Evolutionary conservation across 2,113 vertebrate genomes (phyloP).

Genomic region (Rallus limicola): DNA sequence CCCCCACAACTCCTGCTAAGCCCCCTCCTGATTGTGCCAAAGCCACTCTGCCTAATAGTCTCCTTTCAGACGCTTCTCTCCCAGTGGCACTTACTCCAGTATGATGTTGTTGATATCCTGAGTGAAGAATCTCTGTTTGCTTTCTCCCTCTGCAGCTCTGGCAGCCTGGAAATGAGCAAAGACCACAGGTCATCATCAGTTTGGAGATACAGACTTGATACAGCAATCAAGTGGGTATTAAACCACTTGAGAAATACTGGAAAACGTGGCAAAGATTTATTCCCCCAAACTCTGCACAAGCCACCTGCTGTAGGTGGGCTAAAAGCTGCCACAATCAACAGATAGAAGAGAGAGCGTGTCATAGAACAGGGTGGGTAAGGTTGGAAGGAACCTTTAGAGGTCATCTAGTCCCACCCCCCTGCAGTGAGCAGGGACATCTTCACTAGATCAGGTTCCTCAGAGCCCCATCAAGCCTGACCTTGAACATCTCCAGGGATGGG

Average conservation of each 20-base stretch:
- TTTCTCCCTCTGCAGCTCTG: conserved; percentile 85
- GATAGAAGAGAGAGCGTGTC: background rate
- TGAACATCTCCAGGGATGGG: too few species aligned
- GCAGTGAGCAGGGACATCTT: too few species aligned
- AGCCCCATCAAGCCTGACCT: too few species aligned
- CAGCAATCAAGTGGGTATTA: background rate
- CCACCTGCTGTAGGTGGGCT: background rate
- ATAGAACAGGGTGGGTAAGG: too few species aligned
- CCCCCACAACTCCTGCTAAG: background rate
- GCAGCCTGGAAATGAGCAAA: conserved; percentile 80
- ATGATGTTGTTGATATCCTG: conserved; percentile 89
- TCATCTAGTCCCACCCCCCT: too few species aligned
- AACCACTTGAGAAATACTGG: background rate
- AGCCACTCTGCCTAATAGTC: background rate
- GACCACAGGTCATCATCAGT: conserved; percentile 21
- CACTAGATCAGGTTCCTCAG: too few species aligned
- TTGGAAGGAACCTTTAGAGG: too few species aligned
- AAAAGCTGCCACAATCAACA: background rate
- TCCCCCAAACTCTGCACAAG: background rate
- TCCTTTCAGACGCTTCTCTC: background rate
- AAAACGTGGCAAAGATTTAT: background rate
- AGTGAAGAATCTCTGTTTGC: conserved; percentile 89
- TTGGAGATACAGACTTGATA: background rate
- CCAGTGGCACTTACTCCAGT: conserved; percentile 83
- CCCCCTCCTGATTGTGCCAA: background rate